phyloP scores from a whole-genome alignment of 2,797 vertebrate species.

The Tachyglossus aculeatus region DNA sequence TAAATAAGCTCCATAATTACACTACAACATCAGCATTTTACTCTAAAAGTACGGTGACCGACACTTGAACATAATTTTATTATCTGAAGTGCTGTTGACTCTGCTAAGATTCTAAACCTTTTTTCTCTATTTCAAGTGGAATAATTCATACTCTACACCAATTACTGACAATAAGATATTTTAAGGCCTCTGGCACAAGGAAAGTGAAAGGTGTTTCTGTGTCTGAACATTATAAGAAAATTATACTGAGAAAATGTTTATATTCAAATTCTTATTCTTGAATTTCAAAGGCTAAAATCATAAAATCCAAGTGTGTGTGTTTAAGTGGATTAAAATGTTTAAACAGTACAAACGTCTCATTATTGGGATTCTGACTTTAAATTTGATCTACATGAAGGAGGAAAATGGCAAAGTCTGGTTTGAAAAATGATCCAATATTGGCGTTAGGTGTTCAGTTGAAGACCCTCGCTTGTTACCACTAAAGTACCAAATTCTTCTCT shows the following conservation, averaged over 20 bases:
- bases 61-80: conserved; percentile 35
- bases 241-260: conserved; percentile 52
- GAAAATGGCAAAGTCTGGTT: conserved; percentile 9
- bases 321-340: conserved; percentile 57
- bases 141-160: conserved; percentile 38
- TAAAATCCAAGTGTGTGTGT: conserved; percentile 40
- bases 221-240: conserved; percentile 44
- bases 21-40: conserved; percentile 32
- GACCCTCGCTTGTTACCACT: conserved; percentile 18
- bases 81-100: conserved; percentile 46
- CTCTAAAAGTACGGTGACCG: conserved; percentile 56
- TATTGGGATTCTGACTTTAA: conserved; percentile 46
- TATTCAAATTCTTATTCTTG: conserved; percentile 47
- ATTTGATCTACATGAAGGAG: conserved; percentile 33
- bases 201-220: conserved; percentile 39
- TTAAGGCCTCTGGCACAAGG: conserved; percentile 57
- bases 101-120: conserved; percentile 34
- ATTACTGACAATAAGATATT: conserved; percentile 38
- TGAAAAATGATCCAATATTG: conserved; percentile 21
- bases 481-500: conserved; percentile 32
- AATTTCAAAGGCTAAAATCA: conserved; percentile 50
- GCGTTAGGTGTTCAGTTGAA: conserved; percentile 47
- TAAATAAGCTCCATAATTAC: conserved; percentile 37
- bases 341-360: conserved; percentile 43
- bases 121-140: conserved; percentile 40